Base-by-base conservation (phyloP, 2,888 invertebrate genomes). In the Hipparchia sbordonii region DNA sequence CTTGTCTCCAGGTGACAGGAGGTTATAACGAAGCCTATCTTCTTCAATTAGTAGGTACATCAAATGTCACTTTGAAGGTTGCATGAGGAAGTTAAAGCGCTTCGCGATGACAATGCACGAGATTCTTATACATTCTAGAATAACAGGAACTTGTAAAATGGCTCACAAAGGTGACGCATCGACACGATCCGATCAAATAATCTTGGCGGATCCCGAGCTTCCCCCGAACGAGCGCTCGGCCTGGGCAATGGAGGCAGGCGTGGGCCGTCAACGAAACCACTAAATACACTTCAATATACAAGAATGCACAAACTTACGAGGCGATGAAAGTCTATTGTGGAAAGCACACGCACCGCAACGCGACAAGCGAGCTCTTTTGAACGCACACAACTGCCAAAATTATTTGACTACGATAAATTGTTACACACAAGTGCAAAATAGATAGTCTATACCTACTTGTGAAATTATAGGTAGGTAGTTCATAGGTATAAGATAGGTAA, bases 81-180 rank as follows among this genome's bases (percentile, higher is more conserved):
- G 6, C 65, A 54, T 33, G 66, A 60, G 13, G 7, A 12, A 62
- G 68, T 54, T 23, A 60, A 5, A 23, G 62, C 23, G 59, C n/a
- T 62, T 46, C 39, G 62, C 48, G 54, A 45, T n/a, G 67, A 63
- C 59, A 69, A 65, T 73, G 66, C 73, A 56, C 60, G 60, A 76
- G 72, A 79, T 74, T 75, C 74, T 76, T 67, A 78, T 69, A 75
- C 74, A 78, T 81, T 82, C 78, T 80, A 81, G 79, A 82, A 82
- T 83, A 85, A 79, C 84, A 86, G 86, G 85, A 91, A 88, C 87
- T 88, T 83, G 82, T 86, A 91, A 91, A 90, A 92, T 92, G 91
- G 92, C 91, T 92, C 89, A 91, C 92, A 90, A 90, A 90, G 92
- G 92, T 93, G 93, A 93, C 93, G 93, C 93, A 93, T 92, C 92